These are phyloP conservation scores for Zeus faber DNA, from an alignment of 2,113 vertebrate species.

Conservation along the genomic window DNA sequence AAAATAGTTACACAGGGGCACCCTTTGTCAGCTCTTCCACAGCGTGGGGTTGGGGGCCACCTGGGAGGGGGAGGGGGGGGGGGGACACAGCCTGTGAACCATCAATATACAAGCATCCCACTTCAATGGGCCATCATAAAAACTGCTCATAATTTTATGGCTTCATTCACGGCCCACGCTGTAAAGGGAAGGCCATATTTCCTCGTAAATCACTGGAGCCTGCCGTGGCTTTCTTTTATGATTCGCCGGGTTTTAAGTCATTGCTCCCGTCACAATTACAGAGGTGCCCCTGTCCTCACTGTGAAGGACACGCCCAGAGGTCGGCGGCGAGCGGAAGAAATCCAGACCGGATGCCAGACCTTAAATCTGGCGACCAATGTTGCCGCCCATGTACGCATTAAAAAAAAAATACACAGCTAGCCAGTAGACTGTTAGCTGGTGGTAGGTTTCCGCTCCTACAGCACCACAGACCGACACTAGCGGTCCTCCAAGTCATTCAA, in stretches of 20 bases:
- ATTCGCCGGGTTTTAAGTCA: slow-evolving; percentile 76
- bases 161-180: slow-evolving; percentile 98
- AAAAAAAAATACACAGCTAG: slow-evolving; percentile 20
- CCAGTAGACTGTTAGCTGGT: too few relatives aligned
- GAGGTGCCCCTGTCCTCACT: slow-evolving; percentile 76
- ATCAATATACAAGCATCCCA: slow-evolving; percentile 99
- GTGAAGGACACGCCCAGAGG: slow-evolving; percentile 74
- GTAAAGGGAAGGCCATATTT: slow-evolving; percentile 99
- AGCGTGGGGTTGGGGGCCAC: slow-evolving; percentile 41
- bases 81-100: slow-evolving; percentile 96
- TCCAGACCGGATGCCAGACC: slow-evolving; percentile 38
- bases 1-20: slow-evolving; percentile 98
- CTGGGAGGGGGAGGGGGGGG: slow-evolving; percentile 74
- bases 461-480: too few relatives aligned
- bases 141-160: slow-evolving; percentile 99
- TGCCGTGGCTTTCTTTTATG: slow-evolving; percentile 75
- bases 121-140: slow-evolving; percentile 99
- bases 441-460: too few relatives aligned
- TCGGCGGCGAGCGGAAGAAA: slow-evolving; percentile 44
- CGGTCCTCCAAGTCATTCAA: too few relatives aligned
- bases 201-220: slow-evolving; percentile 82
- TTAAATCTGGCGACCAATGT: slow-evolving; percentile 8
- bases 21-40: slow-evolving; percentile 80
- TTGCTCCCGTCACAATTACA: slow-evolving; percentile 60
- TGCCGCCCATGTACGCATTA: too few relatives aligned